Percentiles rank a stretch among this genome's conserved stretches.
phyloP scores from a whole-genome alignment of 2,888 invertebrate species.

The Rhamnusium bicolor region DNA sequence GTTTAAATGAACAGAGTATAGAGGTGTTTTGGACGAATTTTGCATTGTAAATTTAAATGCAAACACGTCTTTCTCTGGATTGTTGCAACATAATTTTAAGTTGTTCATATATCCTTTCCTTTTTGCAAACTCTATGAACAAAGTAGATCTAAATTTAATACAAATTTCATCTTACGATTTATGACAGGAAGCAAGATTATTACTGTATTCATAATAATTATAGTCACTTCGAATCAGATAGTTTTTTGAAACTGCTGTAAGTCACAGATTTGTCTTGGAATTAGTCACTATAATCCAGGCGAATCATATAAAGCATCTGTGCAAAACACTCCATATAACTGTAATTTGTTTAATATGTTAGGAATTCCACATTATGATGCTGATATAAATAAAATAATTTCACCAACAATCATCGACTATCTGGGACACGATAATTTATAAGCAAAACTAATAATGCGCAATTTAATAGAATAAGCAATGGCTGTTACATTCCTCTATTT shows the following conservation, averaged over 20 bases:
- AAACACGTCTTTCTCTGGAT: too few species aligned
- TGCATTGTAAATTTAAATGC: too few species aligned
- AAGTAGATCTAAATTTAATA: too few species aligned
- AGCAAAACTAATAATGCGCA: conserved; percentile 2
- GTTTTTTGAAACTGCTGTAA: background rate
- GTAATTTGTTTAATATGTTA: background rate
- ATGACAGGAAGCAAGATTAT: background rate
- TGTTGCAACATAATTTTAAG: too few species aligned
- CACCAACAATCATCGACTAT: conserved; percentile 15
- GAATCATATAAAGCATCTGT: background rate
- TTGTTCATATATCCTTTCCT: too few species aligned
- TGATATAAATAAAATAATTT: conserved; percentile 11
- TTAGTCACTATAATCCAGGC: background rate
- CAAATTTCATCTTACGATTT: too few species aligned
- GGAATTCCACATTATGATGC: background rate
- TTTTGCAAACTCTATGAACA: too few species aligned
- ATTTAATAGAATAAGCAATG: conserved; percentile 1
- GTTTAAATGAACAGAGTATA: too few species aligned
- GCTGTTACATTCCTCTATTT: conserved; percentile 11
- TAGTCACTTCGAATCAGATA: too few species aligned
- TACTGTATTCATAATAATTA: background rate
- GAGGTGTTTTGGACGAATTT: too few species aligned
- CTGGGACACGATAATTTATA: conserved; percentile 9
- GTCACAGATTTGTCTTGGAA: background rate
- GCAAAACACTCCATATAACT: background rate